Percentiles rank a stretch among this genome's conserved stretches.
These are phyloP conservation scores for Cacatua alba DNA, from an alignment of 2,113 vertebrate genomes.

Conservation along the genomic window DNA sequence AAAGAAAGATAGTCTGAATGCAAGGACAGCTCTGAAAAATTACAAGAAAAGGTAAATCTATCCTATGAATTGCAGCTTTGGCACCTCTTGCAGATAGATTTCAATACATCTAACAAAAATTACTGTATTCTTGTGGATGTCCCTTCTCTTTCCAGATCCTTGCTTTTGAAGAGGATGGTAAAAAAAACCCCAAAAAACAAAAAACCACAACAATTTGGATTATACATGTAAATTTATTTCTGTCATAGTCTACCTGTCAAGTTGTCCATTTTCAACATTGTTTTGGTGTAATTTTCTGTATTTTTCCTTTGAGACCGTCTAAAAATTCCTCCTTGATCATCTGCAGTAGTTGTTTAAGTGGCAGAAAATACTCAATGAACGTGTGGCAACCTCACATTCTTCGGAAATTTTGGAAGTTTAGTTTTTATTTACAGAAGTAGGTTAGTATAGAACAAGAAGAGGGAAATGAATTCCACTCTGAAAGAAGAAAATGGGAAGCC, in stretches of 20 bases:
- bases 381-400: background rate
- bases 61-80: background rate
- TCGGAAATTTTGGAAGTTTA: background rate
- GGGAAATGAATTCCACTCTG: background rate
- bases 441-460: background rate
- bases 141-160: background rate
- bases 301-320: background rate
- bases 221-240: background rate
- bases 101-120: background rate
- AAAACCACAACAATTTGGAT: background rate
- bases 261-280: background rate
- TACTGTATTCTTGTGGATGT: background rate
- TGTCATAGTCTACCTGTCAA: background rate
- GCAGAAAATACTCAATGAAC: background rate
- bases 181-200: background rate
- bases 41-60: background rate
- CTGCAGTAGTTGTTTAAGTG: background rate
- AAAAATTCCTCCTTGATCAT: background rate
- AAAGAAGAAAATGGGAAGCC: background rate
- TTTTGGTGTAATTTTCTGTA: background rate
- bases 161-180: background rate
- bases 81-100: background rate
- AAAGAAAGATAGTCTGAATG: background rate
- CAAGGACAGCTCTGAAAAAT: background rate
- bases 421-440: background rate